Percentiles rank a stretch among this genome's conserved stretches.
Conservation (phyloP, 2,113 vertebrate species). For the Labeo catla region DNA sequence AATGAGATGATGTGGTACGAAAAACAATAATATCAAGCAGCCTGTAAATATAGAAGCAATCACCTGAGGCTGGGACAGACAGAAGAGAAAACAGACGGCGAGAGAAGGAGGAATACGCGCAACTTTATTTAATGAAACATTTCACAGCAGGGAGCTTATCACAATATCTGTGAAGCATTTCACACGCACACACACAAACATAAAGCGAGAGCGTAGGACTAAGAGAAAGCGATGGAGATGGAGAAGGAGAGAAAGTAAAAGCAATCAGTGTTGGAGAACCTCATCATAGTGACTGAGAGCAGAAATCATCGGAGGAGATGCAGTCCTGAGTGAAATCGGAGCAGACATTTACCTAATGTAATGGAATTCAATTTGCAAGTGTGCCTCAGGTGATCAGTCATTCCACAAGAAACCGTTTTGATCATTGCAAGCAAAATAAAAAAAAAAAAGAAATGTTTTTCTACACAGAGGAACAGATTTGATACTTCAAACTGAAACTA, state of each 20-base stretch:
- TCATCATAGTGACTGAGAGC: constrained; percentile 39
- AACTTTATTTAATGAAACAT: constrained; percentile 59
- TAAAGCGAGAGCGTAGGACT: constrained; percentile 31
- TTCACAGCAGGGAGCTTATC: constrained; percentile 48
- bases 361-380: constrained; percentile 37
- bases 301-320: constrained; percentile 31
- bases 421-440: constrained; percentile 6
- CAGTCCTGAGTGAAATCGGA: constrained; percentile 28
- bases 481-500: constrained; percentile 1
- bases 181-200: background rate
- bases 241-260: constrained; percentile 41
- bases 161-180: constrained; percentile 41
- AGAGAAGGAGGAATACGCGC: constrained; percentile 1
- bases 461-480: background rate
- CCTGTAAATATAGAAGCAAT: constrained; percentile 50
- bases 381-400: constrained; percentile 45
- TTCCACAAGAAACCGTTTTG: constrained; percentile 14
- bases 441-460: background rate
- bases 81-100: constrained; percentile 19
- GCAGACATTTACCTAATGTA: constrained; percentile 40
- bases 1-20: constrained; percentile 19
- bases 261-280: constrained; percentile 37
- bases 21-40: constrained; percentile 43
- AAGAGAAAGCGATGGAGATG: constrained; percentile 37
- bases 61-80: constrained; percentile 23